Conservation (phyloP, 1,140 invertebrate genomes). For the Drosophila murphyi region DNA sequence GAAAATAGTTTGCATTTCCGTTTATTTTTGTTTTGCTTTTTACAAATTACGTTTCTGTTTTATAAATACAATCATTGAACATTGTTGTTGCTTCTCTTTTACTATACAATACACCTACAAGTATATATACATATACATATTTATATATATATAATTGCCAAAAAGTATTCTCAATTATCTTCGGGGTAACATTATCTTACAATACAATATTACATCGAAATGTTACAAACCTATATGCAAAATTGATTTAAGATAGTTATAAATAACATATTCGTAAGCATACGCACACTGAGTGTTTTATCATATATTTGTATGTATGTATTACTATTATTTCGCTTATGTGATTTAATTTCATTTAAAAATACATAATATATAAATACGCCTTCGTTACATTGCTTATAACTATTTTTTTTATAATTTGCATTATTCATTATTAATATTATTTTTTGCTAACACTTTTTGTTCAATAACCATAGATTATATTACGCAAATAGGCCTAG, state of each 20-base stretch:
- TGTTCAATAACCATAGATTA: slow-evolving; percentile 73
- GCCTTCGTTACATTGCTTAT: slow-evolving; percentile 54
- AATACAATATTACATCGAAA: slow-evolving; percentile 70
- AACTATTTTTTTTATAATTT: slow-evolving; percentile 35
- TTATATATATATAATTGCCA: slow-evolving; percentile 50
- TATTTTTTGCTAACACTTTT: slow-evolving; percentile 43
- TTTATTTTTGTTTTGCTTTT: slow-evolving; percentile 44
- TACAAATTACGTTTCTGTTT: slow-evolving; percentile 37
- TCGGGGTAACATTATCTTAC: slow-evolving; percentile 66
- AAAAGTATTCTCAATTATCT: slow-evolving; percentile 69
- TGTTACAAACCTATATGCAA: slow-evolving; percentile 73
- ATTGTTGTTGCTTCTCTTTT: slow-evolving; percentile 40
- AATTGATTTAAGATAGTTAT: slow-evolving; percentile 55
- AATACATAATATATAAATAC: slow-evolving; percentile 79
- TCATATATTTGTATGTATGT: background rate
- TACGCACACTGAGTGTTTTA: slow-evolving; percentile 34
- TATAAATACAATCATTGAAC: slow-evolving; percentile 50
- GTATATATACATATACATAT: slow-evolving; percentile 6
- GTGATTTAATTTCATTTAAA: slow-evolving; percentile 75
- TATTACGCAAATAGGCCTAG: slow-evolving; percentile 63
- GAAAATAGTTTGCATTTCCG: slow-evolving; percentile 55
- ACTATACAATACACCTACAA: slow-evolving; percentile 29
- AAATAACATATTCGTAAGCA: slow-evolving; percentile 51
- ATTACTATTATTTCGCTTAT: slow-evolving; percentile 38
- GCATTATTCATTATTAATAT: slow-evolving; percentile 31